Conservation (phyloP, 2,888 invertebrate genomes). For the Drosophila anceps region DNA sequence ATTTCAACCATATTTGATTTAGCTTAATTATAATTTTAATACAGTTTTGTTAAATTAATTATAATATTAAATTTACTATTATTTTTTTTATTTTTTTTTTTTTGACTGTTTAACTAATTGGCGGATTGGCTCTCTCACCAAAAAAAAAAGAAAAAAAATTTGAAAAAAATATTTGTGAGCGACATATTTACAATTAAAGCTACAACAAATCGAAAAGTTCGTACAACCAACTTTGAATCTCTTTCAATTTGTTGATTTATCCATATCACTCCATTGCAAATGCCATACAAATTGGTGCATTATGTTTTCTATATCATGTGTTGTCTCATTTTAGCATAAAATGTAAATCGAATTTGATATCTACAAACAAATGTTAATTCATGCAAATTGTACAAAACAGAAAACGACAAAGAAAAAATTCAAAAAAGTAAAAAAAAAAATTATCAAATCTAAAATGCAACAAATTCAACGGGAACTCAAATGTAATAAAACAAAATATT, state of each 20-base stretch:
- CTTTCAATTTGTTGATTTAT: slow-evolving; percentile 40
- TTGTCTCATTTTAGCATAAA: slow-evolving; percentile 50
- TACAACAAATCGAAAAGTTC: slow-evolving; percentile 24
- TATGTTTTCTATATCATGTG: slow-evolving; percentile 48
- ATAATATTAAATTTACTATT: slow-evolving; percentile 39
- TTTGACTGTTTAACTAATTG: slow-evolving; percentile 79
- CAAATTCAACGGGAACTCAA: slow-evolving; percentile 45
- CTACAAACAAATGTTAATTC: slow-evolving; percentile 54
- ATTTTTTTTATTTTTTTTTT: slow-evolving; percentile 21
- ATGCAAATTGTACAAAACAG: slow-evolving; percentile 51
- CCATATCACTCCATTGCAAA: slow-evolving; percentile 46
- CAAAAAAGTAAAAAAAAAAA: slow-evolving; percentile 23
- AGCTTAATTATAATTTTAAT: slow-evolving; percentile 32
- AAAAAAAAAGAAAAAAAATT: slow-evolving; percentile 30
- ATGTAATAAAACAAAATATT: slow-evolving; percentile 45
- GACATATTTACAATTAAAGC: slow-evolving; percentile 8
- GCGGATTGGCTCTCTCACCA: slow-evolving; percentile 82
- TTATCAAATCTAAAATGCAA: slow-evolving; percentile 30
- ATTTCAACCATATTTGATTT: slow-evolving; percentile 42
- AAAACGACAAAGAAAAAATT: slow-evolving; percentile 17
- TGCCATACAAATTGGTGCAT: slow-evolving; percentile 49
- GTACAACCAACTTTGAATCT: slow-evolving; percentile 14
- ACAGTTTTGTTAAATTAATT: slow-evolving; percentile 30
- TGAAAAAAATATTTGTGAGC: slow-evolving; percentile 7
- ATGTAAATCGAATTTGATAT: slow-evolving; percentile 41